Evolutionary conservation across 2,797 vertebrate species (phyloP).

Genomic region (Saxicola maurus): DNA sequence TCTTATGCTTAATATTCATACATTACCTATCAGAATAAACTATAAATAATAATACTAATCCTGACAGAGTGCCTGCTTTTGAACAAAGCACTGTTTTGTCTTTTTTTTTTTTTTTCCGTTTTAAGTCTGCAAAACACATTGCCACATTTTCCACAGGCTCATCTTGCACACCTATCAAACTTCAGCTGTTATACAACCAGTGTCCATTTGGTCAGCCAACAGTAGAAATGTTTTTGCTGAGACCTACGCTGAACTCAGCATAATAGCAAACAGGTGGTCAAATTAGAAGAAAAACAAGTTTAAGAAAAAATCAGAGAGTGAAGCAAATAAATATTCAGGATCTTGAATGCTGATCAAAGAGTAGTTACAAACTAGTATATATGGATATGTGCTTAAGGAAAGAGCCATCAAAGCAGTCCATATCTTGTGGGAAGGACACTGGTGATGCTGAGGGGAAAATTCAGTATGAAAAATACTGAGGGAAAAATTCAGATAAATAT

Average conservation of each 20-base stretch:
- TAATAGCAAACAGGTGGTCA: conserved; percentile 51
- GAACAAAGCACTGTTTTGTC: background rate
- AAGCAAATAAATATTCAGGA: background rate
- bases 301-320: background rate
- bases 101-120: background rate
- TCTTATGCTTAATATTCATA: background rate
- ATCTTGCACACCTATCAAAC: conserved; percentile 43
- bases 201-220: conserved; percentile 55
- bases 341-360: background rate
- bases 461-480: too few species aligned
- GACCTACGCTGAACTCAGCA: conserved; percentile 33
- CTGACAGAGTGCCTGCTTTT: background rate
- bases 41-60: background rate
- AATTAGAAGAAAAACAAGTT: conserved; percentile 21
- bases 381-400: background rate
- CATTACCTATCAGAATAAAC: background rate
- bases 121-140: conserved; percentile 25
- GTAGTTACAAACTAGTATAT: background rate
- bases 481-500: background rate
- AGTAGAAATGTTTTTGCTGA: conserved; percentile 42
- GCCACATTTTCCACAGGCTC: conserved; percentile 35
- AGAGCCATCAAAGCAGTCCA: background rate
- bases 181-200: conserved; percentile 33
- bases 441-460: background rate
- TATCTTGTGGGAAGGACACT: background rate